Evolutionary conservation across 1,140 invertebrate species (phyloP).

Genomic region (Cecropterus lyciades): DNA sequence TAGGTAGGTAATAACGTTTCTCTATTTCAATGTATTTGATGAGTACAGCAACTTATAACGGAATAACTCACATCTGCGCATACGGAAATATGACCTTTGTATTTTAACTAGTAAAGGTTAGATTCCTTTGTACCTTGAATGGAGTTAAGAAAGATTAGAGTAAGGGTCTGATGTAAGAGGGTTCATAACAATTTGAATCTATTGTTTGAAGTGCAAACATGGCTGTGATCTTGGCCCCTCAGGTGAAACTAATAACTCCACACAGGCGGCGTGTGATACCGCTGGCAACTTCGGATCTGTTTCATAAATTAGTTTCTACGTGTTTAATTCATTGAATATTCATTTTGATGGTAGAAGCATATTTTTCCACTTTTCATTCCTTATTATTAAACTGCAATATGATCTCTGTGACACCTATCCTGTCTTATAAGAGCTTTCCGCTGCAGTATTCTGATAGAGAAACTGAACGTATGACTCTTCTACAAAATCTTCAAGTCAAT

Average conservation of each 20-base stretch:
- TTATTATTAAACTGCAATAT: too few relatives aligned
- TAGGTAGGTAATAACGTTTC: constrained; percentile 30
- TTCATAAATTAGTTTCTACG: not conserved
- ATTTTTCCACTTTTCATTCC: too few relatives aligned
- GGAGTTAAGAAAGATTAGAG: not conserved
- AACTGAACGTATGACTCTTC: too few relatives aligned
- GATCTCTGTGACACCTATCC: too few relatives aligned
- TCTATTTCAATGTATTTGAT: constrained; percentile 37
- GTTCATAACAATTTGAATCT: constrained; percentile 66
- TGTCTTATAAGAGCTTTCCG: too few relatives aligned
- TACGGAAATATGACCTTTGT: constrained; percentile 14
- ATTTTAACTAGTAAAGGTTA: not conserved
- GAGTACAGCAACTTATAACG: not conserved
- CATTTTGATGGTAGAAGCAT: too few relatives aligned
- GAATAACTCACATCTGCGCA: not conserved
- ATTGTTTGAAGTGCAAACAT: constrained; percentile 74
- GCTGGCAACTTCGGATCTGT: not conserved
- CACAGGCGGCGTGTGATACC: constrained; percentile 24
- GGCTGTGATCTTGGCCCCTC: constrained; percentile 58
- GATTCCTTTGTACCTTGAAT: not conserved
- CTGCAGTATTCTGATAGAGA: too few relatives aligned
- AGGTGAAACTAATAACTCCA: constrained; percentile 71
- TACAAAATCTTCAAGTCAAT: too few relatives aligned
- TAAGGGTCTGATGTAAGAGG: constrained; percentile 35
- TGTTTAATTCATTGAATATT: not conserved